phyloP scores from a whole-genome alignment of 2,113 vertebrate species.

The Enhydra lutris region DNA sequence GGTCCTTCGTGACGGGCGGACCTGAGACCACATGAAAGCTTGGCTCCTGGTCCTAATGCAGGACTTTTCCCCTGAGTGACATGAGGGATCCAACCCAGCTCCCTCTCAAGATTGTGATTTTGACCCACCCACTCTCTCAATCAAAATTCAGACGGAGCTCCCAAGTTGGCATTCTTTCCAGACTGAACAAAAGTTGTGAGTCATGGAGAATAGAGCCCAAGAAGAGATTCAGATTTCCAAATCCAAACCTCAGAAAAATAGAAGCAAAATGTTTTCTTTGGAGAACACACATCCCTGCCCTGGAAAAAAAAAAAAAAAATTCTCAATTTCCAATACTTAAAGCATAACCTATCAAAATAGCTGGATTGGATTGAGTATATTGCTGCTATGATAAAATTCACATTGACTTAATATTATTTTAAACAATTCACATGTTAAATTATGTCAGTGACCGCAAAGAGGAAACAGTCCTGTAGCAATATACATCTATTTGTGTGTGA shows the following conservation, averaged over 20 bases:
- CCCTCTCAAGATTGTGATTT: not conserved
- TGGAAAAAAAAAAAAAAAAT: not conserved
- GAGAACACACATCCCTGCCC: not conserved
- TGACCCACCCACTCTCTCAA: not conserved
- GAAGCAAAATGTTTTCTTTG: conserved; percentile 7
- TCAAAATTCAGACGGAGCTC: not conserved
- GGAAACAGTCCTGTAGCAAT: fast-evolving
- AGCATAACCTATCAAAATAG: not conserved
- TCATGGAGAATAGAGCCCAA: not conserved
- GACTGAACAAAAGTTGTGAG: conserved; percentile 12
- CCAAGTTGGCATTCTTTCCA: not conserved
- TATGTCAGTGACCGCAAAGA: not conserved
- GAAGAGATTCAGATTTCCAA: not conserved
- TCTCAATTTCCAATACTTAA: not conserved
- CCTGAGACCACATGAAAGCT: too few species aligned
- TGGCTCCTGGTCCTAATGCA: too few species aligned
- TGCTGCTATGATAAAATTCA: not conserved
- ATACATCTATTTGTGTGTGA: not conserved
- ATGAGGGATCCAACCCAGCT: not conserved
- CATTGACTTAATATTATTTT: not conserved
- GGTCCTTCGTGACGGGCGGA: not conserved
- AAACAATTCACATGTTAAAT: not conserved
- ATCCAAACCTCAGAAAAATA: conserved; percentile 34
- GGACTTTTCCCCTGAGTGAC: not conserved
- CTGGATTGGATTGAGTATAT: not conserved